Evolutionary conservation across 2,797 vertebrate genomes (phyloP).

Genomic region (Podarcis lilfordi): DNA sequence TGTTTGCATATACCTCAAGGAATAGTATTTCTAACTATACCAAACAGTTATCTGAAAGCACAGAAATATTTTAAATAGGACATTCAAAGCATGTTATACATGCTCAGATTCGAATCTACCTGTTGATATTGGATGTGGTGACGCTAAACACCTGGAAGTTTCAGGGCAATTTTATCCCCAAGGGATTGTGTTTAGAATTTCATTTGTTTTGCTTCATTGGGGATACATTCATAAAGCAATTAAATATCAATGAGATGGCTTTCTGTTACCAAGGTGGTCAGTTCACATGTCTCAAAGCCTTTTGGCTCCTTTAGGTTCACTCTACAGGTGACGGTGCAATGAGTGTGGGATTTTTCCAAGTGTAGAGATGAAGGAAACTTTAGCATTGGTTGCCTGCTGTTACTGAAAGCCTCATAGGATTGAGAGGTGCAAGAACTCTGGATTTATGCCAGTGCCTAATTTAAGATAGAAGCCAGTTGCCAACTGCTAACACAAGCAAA

Average conservation of each 20-base stretch:
- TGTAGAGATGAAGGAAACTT: too few species aligned
- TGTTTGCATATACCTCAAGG: not conserved
- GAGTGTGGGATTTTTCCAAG: too few species aligned
- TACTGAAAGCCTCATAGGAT: too few species aligned
- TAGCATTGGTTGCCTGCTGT: too few species aligned
- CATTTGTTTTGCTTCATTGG: conserved; percentile 10
- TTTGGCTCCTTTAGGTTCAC: too few species aligned
- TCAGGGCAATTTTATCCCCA: not conserved
- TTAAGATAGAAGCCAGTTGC: too few species aligned
- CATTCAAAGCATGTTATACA: not conserved
- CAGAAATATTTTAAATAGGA: not conserved
- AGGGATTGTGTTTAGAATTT: not conserved
- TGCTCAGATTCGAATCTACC: not conserved
- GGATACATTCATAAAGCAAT: conserved; percentile 32
- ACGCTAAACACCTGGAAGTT: not conserved
- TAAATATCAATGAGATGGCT: conserved; percentile 37
- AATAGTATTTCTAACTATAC: not conserved
- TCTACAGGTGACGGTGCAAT: too few species aligned
- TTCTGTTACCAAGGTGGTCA: too few species aligned
- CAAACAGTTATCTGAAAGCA: not conserved
- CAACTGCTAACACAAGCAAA: too few species aligned
- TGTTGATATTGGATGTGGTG: not conserved
- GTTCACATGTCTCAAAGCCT: too few species aligned
- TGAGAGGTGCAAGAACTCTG: too few species aligned
- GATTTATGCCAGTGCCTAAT: too few species aligned